A percentile compares a stretch with the other conserved stretches of the same genome.
Conservation (phyloP, 2,888 invertebrate species). For the Phaedon cochleariae region DNA sequence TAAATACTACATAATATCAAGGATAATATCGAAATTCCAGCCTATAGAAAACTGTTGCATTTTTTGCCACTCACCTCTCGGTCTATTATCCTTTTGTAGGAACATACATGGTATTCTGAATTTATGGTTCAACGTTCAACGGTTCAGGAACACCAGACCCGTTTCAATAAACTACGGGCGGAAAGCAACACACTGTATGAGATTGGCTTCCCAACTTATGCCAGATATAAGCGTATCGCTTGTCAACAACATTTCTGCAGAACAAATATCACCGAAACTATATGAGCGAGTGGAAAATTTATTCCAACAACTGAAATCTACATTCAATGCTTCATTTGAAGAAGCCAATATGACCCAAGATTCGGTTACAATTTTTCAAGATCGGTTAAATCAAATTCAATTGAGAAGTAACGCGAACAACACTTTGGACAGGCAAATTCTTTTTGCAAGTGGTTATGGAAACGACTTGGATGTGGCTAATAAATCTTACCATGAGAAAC, state of each 20-base stretch:
- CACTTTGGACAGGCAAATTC: neutral
- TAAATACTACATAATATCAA: too few species aligned
- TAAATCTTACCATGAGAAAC: constrained; percentile 18
- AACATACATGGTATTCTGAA: constrained; percentile 15
- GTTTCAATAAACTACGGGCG: constrained; percentile 1
- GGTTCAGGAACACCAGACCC: constrained; percentile 15
- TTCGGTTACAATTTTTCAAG: neutral
- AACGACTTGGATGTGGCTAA: neutral
- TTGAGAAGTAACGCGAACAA: neutral
- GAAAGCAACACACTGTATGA: constrained; percentile 14
- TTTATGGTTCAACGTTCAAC: constrained; percentile 25
- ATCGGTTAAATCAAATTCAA: constrained; percentile 11
- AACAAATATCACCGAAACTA: neutral
- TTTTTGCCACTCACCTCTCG: too few species aligned
- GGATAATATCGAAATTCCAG: too few species aligned
- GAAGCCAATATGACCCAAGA: neutral
- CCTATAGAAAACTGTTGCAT: too few species aligned
- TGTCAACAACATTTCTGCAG: constrained; percentile 1
- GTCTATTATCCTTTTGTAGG: too few species aligned
- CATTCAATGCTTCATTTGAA: constrained; percentile 3
- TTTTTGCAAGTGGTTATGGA: neutral
- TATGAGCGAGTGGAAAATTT: neutral
- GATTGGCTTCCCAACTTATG: constrained; percentile 21
- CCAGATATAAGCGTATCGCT: constrained; percentile 21
- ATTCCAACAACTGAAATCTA: neutral